phyloP scores from a whole-genome alignment of 1,140 invertebrate species.

The Ridgeia piscesae region DNA sequence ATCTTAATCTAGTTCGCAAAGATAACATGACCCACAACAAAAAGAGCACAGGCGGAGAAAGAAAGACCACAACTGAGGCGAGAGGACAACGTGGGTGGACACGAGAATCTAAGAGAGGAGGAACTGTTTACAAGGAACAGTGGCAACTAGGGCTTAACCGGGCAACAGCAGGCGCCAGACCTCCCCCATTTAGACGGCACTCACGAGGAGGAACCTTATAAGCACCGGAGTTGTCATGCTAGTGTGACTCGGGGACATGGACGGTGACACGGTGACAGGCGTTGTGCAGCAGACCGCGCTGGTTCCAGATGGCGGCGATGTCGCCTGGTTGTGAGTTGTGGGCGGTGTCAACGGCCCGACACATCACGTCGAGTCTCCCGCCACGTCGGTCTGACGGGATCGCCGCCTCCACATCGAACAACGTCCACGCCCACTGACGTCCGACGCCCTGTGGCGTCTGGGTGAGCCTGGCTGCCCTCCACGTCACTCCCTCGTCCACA shows the following conservation, averaged over 20 bases:
- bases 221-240: background rate
- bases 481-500: slow-evolving; percentile 75
- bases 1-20: no score
- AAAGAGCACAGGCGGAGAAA: no score
- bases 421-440: slow-evolving; percentile 85
- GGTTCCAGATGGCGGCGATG: slow-evolving; percentile 93
- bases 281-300: slow-evolving; percentile 91
- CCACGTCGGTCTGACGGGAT: slow-evolving; percentile 38
- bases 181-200: no score
- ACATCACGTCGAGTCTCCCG: slow-evolving; percentile 70
- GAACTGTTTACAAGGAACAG: no score
- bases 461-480: slow-evolving; percentile 75
- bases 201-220: no score
- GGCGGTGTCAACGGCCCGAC: slow-evolving; percentile 92
- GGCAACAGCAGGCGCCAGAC: no score
- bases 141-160: no score
- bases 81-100: no score
- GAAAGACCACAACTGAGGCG: no score
- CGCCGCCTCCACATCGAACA: slow-evolving; percentile 71
- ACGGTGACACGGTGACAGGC: slow-evolving; percentile 88
- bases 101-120: no score
- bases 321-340: slow-evolving; percentile 96
- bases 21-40: no score
- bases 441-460: slow-evolving; percentile 44
- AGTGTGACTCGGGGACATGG: slow-evolving; percentile 29